Evolutionary conservation across 2,113 vertebrate genomes (phyloP).

Genomic region (Nipponia nippon): DNA sequence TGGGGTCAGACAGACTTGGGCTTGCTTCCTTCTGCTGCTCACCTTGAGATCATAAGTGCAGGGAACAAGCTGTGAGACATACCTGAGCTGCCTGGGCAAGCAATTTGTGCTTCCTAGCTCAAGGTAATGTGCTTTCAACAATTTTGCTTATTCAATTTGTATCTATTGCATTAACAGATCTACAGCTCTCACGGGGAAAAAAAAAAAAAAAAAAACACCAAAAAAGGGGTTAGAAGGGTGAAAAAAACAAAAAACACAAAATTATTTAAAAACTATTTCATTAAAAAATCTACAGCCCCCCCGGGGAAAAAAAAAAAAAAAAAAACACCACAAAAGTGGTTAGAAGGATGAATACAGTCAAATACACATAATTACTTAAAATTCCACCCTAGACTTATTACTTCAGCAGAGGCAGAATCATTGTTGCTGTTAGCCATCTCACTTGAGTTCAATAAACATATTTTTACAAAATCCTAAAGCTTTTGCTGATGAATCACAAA

Average conservation of each 20-base stretch:
- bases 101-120: not conserved
- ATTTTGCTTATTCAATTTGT: not conserved
- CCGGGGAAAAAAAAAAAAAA: not conserved
- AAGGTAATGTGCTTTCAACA: not conserved
- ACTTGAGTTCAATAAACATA: not conserved
- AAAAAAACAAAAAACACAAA: too few relatives aligned
- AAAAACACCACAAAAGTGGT: too few relatives aligned
- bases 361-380: not conserved
- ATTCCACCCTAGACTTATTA: not conserved
- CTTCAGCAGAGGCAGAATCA: not conserved
- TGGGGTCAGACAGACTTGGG: not conserved
- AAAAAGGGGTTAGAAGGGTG: not conserved
- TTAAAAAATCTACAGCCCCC: too few relatives aligned
- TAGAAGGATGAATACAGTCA: not conserved
- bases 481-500: not conserved
- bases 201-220: too few relatives aligned
- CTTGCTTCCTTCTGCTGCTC: not conserved
- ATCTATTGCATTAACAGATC: not conserved
- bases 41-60: not conserved
- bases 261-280: too few relatives aligned
- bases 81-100: not conserved
- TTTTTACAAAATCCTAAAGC: not conserved
- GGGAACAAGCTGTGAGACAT: not conserved
- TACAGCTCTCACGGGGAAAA: not conserved
- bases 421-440: not conserved